Conservation (phyloP, 2,797 vertebrate species). For the Diglossa cyanea region DNA sequence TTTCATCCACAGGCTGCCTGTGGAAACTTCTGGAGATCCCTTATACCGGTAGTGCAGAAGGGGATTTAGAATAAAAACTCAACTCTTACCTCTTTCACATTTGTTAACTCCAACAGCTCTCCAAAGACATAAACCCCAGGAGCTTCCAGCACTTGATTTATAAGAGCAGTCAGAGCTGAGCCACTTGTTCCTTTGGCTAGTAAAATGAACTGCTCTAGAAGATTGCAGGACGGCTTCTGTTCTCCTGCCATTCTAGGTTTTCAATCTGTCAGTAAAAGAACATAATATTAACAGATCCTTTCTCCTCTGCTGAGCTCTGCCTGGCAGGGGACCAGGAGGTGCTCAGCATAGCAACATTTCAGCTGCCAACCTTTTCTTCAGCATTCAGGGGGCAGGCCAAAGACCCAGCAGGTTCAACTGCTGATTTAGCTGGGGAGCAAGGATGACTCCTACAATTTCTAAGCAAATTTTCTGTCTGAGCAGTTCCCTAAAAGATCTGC, state of each 20-base stretch:
- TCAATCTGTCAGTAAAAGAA: slow-evolving; percentile 69
- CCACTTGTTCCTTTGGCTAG: slow-evolving; percentile 82
- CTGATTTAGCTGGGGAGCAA: neutral
- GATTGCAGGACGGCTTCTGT: slow-evolving; percentile 80
- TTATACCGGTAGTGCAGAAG: neutral
- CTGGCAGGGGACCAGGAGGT: neutral
- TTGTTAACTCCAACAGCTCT: slow-evolving; percentile 81
- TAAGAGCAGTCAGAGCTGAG: slow-evolving; percentile 80
- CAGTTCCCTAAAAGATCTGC: neutral
- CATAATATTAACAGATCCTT: neutral
- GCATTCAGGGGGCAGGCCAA: neutral
- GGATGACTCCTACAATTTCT: neutral
- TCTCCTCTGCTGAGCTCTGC: neutral
- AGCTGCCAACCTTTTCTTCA: neutral
- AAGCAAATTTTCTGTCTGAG: neutral
- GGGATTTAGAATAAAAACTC: neutral
- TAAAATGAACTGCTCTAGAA: slow-evolving; percentile 84
- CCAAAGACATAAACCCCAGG: slow-evolving; percentile 84
- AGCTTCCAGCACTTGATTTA: slow-evolving; percentile 83
- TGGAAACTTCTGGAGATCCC: neutral
- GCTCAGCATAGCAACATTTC: neutral
- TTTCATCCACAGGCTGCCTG: neutral
- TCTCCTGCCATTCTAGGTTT: slow-evolving; percentile 83
- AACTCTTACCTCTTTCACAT: slow-evolving; percentile 80
- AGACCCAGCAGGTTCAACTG: neutral